A percentile compares a stretch with the other conserved stretches of the same genome.
These are phyloP conservation scores for Leptinotarsa peninsularis DNA, from an alignment of 2,888 invertebrate species.

Conservation along the genomic window DNA sequence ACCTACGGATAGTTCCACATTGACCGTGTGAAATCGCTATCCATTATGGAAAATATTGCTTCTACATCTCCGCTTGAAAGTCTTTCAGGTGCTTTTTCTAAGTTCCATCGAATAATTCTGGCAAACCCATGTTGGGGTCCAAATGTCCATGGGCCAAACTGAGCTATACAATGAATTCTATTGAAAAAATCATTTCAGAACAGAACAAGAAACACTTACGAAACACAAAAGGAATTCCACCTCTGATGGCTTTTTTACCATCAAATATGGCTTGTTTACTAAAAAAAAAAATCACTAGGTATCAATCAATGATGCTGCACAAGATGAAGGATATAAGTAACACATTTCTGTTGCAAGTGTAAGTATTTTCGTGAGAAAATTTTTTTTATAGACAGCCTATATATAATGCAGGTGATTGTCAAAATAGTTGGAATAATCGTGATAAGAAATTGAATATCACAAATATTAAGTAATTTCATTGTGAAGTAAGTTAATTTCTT, in stretches of 20 bases:
- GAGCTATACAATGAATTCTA: constrained; percentile 73
- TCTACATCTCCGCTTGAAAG: constrained; percentile 92
- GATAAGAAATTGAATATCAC: neutral
- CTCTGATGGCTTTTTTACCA: constrained; percentile 95
- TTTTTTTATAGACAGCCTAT: no score
- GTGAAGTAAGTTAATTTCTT: no score
- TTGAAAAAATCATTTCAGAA: constrained; percentile 18
- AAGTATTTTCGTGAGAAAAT: neutral
- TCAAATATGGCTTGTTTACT: constrained; percentile 96
- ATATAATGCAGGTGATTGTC: neutral
- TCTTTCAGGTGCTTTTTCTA: constrained; percentile 89
- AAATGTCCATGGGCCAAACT: constrained; percentile 94
- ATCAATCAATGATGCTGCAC: constrained; percentile 1
- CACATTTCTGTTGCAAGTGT: neutral
- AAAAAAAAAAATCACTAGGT: constrained; percentile 60
- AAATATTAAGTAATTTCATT: no score
- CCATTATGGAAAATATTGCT: constrained; percentile 91
- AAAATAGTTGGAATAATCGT: neutral
- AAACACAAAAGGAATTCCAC: constrained; percentile 96
- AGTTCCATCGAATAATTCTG: constrained; percentile 89
- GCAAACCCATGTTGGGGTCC: constrained; percentile 98
- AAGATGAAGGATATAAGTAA: neutral
- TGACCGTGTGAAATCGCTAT: constrained; percentile 90
- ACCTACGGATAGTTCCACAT: constrained; percentile 94
- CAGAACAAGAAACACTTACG: constrained; percentile 78